Conservation (phyloP, 2,113 vertebrate genomes). For the Chionis minor region DNA sequence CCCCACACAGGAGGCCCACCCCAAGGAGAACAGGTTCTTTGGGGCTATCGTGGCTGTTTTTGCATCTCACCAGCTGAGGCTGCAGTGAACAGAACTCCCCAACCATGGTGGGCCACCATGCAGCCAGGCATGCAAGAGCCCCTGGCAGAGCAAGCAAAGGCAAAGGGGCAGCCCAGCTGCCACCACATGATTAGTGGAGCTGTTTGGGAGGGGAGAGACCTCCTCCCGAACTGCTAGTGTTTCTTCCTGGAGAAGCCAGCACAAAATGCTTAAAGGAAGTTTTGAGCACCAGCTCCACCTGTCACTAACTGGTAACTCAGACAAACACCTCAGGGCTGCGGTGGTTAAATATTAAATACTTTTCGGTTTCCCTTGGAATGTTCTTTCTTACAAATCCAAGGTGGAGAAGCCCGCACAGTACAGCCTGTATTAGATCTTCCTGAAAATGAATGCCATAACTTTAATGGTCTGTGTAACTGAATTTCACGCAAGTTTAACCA, state of each 20-base stretch:
- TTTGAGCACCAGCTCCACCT: background rate
- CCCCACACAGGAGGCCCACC: background rate
- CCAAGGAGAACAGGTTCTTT: background rate
- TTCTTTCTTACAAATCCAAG: background rate
- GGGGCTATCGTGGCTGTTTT: background rate
- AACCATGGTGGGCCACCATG: too few relatives aligned
- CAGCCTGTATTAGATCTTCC: background rate
- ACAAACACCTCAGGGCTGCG: background rate
- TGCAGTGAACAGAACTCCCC: background rate
- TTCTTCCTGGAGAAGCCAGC: background rate
- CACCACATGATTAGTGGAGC: too few relatives aligned
- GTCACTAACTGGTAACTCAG: background rate
- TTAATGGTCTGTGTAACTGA: background rate
- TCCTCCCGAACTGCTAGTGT: background rate
- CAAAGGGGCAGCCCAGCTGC: background rate
- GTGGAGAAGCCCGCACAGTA: background rate
- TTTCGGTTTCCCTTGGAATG: background rate
- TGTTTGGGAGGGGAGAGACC: background rate
- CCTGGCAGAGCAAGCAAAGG: background rate
- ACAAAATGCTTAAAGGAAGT: background rate
- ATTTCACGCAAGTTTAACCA: background rate
- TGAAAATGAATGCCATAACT: background rate
- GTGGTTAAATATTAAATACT: background rate
- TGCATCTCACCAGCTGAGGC: background rate
- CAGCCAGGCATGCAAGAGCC: background rate